Conservation (phyloP, 2,113 vertebrate genomes). For the Callionymus lyra region DNA sequence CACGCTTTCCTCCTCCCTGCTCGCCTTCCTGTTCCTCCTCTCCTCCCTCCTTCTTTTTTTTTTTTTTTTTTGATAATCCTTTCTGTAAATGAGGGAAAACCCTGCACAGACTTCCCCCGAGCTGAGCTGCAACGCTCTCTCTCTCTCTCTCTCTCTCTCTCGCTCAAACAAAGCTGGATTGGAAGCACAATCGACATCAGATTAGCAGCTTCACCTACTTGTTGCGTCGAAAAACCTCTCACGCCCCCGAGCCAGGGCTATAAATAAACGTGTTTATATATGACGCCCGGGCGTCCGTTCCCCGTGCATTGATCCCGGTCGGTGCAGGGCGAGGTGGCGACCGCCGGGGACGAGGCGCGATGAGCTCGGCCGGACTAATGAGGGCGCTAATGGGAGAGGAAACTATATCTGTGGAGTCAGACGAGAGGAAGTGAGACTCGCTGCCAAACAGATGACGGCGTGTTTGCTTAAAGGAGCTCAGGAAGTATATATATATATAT, state of each 20-base stretch:
- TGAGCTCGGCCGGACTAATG: constrained; percentile 2
- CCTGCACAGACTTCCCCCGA: constrained; percentile 39
- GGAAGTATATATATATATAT: too few relatives aligned
- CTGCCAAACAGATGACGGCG: too few relatives aligned
- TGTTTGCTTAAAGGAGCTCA: too few relatives aligned
- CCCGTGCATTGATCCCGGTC: constrained; percentile 42
- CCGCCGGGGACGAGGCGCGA: background rate
- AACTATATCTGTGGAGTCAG: constrained; percentile 5
- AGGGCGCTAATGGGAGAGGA: constrained; percentile 4
- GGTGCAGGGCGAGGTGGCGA: constrained; percentile 8
- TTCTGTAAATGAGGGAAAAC: constrained; percentile 56
- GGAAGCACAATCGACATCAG: constrained; percentile 41
- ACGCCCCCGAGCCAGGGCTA: constrained; percentile 28
- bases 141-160: constrained; percentile 2
- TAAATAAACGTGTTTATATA: constrained; percentile 54
- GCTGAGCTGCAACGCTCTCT: constrained; percentile 6
- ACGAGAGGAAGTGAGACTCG: constrained; percentile 1
- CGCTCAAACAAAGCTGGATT: constrained; percentile 23
- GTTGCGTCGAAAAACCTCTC: constrained; percentile 29
- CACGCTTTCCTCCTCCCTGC: constrained; percentile 35
- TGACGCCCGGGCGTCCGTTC: too few relatives aligned
- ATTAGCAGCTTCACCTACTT: constrained; percentile 62
- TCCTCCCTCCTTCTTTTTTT: constrained; percentile 6
- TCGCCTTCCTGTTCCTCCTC: constrained; percentile 17
- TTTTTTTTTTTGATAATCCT: constrained; percentile 36